These are phyloP conservation scores for Lochmaea capreae DNA, from an alignment of 2,888 invertebrate genomes.

Conservation along the genomic window DNA sequence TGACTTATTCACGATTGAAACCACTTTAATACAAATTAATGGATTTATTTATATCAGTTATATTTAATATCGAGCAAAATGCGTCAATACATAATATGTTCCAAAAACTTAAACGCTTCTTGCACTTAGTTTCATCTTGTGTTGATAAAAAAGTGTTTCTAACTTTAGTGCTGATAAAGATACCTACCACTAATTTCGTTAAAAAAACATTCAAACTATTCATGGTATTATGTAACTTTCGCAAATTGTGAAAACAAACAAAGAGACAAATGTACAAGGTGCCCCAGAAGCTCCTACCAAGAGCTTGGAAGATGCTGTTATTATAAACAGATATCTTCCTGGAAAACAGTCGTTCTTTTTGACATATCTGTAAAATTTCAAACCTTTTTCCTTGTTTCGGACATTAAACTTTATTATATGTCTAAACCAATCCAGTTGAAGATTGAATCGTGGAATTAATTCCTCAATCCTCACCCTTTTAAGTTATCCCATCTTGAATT, in stretches of 20 bases:
- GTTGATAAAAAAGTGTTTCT: slow-evolving; percentile 25
- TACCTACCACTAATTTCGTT: no score
- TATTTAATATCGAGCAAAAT: slow-evolving; percentile 11
- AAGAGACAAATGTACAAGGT: neutral
- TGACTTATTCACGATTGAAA: neutral
- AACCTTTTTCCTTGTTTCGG: no score
- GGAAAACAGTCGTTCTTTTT: no score
- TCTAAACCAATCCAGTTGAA: no score
- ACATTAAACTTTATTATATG: no score
- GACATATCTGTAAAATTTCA: no score
- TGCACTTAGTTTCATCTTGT: slow-evolving; percentile 14
- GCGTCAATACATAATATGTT: slow-evolving; percentile 22
- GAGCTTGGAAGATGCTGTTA: no score
- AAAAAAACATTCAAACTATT: neutral
- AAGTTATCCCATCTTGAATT: no score
- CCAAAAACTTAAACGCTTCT: slow-evolving; percentile 16
- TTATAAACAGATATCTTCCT: no score
- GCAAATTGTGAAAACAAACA: neutral
- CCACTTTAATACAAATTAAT: neutral
- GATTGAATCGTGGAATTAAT: no score
- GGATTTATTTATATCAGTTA: neutral
- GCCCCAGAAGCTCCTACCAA: no score
- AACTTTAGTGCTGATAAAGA: slow-evolving; percentile 11
- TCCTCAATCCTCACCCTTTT: no score
- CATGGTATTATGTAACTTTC: neutral